Conservation (phyloP, 2,113 vertebrate species). For the Sminthopsis crassicaudata region DNA sequence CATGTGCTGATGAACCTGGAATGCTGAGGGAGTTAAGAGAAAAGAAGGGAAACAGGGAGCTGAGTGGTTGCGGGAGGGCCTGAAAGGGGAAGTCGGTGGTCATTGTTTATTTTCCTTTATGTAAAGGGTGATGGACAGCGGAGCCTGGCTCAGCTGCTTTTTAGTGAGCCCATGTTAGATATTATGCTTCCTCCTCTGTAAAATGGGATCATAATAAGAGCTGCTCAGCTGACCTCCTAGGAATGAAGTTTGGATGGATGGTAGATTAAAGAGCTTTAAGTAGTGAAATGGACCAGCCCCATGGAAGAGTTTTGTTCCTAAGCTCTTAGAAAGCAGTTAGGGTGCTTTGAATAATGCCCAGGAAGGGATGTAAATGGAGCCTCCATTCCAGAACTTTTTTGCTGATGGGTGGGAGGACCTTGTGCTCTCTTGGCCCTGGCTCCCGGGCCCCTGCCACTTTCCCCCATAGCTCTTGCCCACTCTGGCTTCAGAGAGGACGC, state of each 20-base stretch:
- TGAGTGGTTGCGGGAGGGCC: neutral
- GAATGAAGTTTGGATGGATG: neutral
- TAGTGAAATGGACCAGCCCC: neutral
- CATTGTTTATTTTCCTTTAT: neutral
- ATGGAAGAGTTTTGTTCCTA: neutral
- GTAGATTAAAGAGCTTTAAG: neutral
- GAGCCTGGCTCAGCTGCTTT: neutral
- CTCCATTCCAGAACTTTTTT: neutral
- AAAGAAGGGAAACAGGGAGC: neutral
- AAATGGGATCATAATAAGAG: neutral
- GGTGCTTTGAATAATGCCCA: neutral
- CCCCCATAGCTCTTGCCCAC: neutral
- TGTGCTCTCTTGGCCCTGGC: neutral
- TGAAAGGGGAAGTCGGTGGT: neutral
- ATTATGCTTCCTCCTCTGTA: neutral
- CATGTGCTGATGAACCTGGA: neutral
- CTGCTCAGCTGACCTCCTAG: neutral
- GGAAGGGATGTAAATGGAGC: neutral
- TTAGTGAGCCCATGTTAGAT: neutral
- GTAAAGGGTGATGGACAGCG: neutral
- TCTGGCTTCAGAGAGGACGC: neutral
- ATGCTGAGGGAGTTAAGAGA: neutral
- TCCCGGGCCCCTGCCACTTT: neutral
- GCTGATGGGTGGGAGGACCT: neutral
- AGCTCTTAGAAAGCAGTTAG: neutral